Conservation (phyloP, 1,140 invertebrate species). For the Drosophila eugracilis region DNA sequence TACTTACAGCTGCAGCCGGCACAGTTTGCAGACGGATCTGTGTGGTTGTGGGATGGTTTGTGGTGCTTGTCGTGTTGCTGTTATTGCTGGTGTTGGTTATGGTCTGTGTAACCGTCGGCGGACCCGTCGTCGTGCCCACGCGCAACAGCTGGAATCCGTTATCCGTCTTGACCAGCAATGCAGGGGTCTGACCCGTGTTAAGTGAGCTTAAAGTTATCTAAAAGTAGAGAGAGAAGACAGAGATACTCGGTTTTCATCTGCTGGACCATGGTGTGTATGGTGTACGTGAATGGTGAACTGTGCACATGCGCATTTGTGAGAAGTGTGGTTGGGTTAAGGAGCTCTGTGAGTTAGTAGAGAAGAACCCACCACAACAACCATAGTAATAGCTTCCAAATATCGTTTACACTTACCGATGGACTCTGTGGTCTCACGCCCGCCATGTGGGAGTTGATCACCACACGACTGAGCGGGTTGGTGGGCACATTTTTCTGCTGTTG, state of each 20-base stretch:
- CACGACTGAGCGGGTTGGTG: constrained; percentile 88
- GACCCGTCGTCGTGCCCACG: constrained; percentile 89
- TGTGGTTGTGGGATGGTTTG: constrained; percentile 83
- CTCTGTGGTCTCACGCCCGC: constrained; percentile 91
- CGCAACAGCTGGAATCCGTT: constrained; percentile 96
- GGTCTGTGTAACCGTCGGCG: constrained; percentile 85
- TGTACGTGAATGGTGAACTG: constrained; percentile 7
- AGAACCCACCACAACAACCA: constrained; percentile 65
- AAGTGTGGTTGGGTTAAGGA: constrained; percentile 27
- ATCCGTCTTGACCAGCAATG: constrained; percentile 96
- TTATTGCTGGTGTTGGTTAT: constrained; percentile 73
- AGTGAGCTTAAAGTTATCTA: constrained; percentile 94
- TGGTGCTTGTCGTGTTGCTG: constrained; percentile 73
- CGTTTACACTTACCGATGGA: constrained; percentile 88
- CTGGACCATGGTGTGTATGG: constrained; percentile 24
- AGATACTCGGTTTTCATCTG: constrained; percentile 49
- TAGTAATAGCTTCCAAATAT: neutral
- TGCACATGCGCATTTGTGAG: constrained; percentile 20
- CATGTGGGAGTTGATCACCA: constrained; percentile 92
- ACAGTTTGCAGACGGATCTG: constrained; percentile 86
- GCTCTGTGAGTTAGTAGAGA: constrained; percentile 62
- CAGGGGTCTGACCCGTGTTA: constrained; percentile 91
- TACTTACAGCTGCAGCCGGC: constrained; percentile 86
- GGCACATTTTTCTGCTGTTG: constrained; percentile 90
- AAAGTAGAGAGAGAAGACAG: constrained; percentile 76